Evolutionary conservation across 2,888 invertebrate species (phyloP), one percentile per base, ranked within the genome.

Genomic region (Apomyelois bistriatella): DNA sequence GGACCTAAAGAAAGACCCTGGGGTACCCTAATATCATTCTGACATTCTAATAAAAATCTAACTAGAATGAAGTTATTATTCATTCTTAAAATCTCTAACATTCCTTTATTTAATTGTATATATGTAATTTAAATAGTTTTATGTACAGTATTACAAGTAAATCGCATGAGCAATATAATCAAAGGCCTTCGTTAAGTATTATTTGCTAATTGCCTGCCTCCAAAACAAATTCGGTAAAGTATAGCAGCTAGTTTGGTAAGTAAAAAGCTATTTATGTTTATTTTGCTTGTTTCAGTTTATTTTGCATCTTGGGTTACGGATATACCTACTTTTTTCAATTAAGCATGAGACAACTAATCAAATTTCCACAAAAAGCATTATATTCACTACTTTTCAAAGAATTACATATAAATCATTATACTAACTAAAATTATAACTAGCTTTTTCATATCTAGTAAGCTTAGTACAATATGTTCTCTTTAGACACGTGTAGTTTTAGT

Each of bases 281-380:
- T 37, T 50, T 46, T 30, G 53, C 48, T 52, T 66, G 65, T 16
- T 13, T 38, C 10, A 40, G 1, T 41, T 12, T 48, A 53, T 13
- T 47, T 37, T 55, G 37, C 53, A 28, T 53, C 49, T 48, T 52
- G 13, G 49, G 15, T 41, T n/a, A 22, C 52, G 53, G 66, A 67
- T 74, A 62, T 58, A 65, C 49, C 61, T 66, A 60, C 70, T 72
- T 77, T 73, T 22, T 22, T 22, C 5, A 22, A 22, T 22, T 41
- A 17, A 10, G 17, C 41, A 9, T 41, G 41, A 17, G 41, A 41
- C 13, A 38, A 13, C n/a, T n/a, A n/a, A n/a, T n/a, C n/a, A n/a
- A n/a, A n/a, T n/a, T n/a, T n/a, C n/a, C n/a, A n/a, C n/a, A n/a
- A n/a, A n/a, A n/a, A n/a, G n/a, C n/a, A n/a, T n/a, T n/a, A n/a